phyloP scores from a whole-genome alignment of 2,113 vertebrate species.

The Grus americana region DNA sequence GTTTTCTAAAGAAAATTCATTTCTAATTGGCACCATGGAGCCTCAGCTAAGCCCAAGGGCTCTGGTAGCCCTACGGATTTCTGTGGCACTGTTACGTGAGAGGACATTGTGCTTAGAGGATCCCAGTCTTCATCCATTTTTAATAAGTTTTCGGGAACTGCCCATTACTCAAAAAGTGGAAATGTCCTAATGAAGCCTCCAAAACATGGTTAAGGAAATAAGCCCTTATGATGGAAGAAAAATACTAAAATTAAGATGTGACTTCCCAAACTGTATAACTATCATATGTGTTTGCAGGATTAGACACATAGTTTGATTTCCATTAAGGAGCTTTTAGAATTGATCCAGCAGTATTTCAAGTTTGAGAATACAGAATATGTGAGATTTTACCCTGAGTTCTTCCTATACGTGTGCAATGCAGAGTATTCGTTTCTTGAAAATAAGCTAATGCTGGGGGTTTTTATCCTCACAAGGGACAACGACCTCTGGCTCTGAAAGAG shows the following conservation, averaged over 20 bases:
- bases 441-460: neutral
- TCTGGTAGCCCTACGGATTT: neutral
- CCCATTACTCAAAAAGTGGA: neutral
- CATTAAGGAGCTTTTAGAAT: neutral
- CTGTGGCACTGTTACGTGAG: rapidly evolving
- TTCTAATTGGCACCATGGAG: neutral
- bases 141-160: neutral
- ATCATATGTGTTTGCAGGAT: neutral
- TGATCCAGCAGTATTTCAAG: neutral
- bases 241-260: neutral
- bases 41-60: neutral
- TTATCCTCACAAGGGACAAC: neutral
- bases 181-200: neutral
- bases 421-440: neutral
- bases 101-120: neutral
- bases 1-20: neutral
- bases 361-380: neutral
- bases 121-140: neutral
- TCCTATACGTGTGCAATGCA: neutral
- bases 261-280: neutral
- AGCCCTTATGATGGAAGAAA: neutral
- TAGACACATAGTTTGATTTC: neutral
- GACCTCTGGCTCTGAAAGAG: neutral
- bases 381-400: neutral
- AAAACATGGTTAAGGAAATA: neutral